phyloP scores from a whole-genome alignment of 2,797 vertebrate genomes.

The Eutrigla gurnardus region DNA sequence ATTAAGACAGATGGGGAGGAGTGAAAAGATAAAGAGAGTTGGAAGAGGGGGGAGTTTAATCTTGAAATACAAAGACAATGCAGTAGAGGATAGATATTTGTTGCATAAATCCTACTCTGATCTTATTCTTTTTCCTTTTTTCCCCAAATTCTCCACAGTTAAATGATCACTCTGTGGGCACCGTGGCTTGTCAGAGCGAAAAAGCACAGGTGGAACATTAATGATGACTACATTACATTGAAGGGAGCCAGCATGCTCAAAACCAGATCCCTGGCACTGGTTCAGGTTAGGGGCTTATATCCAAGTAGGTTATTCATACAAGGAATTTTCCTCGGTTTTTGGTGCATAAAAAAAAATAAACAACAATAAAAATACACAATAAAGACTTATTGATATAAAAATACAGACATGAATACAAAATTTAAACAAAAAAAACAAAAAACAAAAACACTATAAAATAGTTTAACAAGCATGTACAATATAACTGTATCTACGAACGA shows the following conservation, averaged over 20 bases:
- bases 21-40: constrained; percentile 60
- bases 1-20: constrained; percentile 77
- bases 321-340: neutral
- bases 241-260: constrained; percentile 8
- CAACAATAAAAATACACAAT: neutral
- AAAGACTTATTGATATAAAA: neutral
- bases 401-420: neutral
- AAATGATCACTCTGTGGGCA: constrained; percentile 12
- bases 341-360: neutral
- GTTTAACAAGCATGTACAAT: too few relatives aligned
- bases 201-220: constrained; percentile 40
- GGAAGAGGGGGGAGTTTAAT: constrained; percentile 53
- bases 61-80: constrained; percentile 50
- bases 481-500: too few relatives aligned
- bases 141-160: constrained; percentile 5
- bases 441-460: too few relatives aligned
- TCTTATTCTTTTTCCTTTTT: constrained; percentile 5
- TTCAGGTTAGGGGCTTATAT: neutral
- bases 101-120: constrained; percentile 10
- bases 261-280: neutral
- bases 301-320: neutral
- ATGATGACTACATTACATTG: constrained; percentile 16
- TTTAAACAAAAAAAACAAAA: neutral
- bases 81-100: neutral
- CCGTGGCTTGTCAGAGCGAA: constrained; percentile 19